Evolutionary conservation across 2,797 vertebrate species (phyloP).

Genomic region (Sebastolobus altivelis): DNA sequence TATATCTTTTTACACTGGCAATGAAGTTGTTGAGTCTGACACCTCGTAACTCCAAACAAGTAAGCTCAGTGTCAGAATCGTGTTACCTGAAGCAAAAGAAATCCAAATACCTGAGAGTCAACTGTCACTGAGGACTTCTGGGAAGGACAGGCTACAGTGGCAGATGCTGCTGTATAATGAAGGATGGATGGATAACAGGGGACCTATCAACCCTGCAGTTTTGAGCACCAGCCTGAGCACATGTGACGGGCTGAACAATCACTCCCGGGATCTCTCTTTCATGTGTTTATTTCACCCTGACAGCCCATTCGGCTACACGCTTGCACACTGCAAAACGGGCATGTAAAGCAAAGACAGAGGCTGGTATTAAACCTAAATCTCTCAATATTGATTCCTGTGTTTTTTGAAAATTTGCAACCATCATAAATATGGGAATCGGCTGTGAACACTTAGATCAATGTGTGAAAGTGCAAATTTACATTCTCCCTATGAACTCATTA

Average conservation of each 20-base stretch:
- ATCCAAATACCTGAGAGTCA: constrained; percentile 47
- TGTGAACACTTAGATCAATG: neutral
- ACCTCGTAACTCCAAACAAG: constrained; percentile 46
- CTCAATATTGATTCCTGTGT: constrained; percentile 5
- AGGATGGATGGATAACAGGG: constrained; percentile 67
- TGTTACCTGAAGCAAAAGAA: constrained; percentile 49
- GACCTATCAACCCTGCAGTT: constrained; percentile 61
- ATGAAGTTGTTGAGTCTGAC: constrained; percentile 22
- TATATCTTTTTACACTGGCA: neutral
- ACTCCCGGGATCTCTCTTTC: constrained; percentile 23
- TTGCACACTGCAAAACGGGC: neutral
- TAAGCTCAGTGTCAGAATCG: constrained; percentile 35
- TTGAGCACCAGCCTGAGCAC: constrained; percentile 52
- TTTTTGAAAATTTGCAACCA: neutral
- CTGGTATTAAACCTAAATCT: constrained; percentile 6
- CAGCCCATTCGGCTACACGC: constrained; percentile 19
- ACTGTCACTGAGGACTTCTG: constrained; percentile 57
- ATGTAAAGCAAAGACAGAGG: constrained; percentile 14
- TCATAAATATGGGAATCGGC: constrained; percentile 5
- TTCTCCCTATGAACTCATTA: neutral
- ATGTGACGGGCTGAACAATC: constrained; percentile 57
- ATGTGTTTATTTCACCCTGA: constrained; percentile 60
- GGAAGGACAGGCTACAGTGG: constrained; percentile 32
- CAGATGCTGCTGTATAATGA: constrained; percentile 51
- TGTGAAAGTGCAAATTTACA: neutral